A percentile compares a stretch with the other conserved stretches of the same genome.
phyloP scores from a whole-genome alignment of 2,888 invertebrate genomes.

The Neoitamus cyanurus region DNA sequence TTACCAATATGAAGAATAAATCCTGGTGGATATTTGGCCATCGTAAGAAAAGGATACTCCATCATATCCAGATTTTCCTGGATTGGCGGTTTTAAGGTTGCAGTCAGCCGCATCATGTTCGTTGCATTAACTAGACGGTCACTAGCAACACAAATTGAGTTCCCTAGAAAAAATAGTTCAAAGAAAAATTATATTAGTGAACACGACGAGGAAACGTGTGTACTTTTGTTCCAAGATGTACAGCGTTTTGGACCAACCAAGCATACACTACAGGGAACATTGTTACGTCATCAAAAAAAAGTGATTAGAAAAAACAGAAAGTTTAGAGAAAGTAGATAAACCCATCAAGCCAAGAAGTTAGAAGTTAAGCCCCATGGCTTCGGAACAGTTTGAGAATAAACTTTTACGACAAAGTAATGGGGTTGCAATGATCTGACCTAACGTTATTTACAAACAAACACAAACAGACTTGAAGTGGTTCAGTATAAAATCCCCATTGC shows the following conservation, averaged over 20 bases:
- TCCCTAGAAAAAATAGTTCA: constrained; percentile 69
- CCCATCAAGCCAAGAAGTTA: constrained; percentile 8
- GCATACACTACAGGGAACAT: constrained; percentile 17
- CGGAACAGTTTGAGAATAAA: not conserved
- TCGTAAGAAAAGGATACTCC: constrained; percentile 95
- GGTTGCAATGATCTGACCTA: not conserved
- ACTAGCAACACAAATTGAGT: constrained; percentile 76
- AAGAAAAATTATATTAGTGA: not conserved
- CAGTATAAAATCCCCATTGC: not conserved
- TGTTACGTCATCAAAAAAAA: not conserved
- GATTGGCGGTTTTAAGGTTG: constrained; percentile 73
- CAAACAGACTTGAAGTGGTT: not conserved
- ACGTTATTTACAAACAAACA: not conserved
- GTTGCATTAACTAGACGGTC: constrained; percentile 71
- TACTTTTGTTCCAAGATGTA: not conserved
- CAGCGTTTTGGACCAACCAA: constrained; percentile 36
- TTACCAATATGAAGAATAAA: constrained; percentile 89
- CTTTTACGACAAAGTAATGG: constrained; percentile 28
- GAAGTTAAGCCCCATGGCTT: not conserved
- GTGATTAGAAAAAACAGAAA: not conserved
- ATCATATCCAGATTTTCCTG: constrained; percentile 87
- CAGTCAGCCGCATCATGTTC: constrained; percentile 70
- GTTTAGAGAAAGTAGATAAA: not conserved
- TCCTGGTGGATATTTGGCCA: constrained; percentile 88
- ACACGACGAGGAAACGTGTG: not conserved